Base-by-base conservation (phyloP, 2,888 invertebrate genomes). In the Napeogenes sylphis region DNA sequence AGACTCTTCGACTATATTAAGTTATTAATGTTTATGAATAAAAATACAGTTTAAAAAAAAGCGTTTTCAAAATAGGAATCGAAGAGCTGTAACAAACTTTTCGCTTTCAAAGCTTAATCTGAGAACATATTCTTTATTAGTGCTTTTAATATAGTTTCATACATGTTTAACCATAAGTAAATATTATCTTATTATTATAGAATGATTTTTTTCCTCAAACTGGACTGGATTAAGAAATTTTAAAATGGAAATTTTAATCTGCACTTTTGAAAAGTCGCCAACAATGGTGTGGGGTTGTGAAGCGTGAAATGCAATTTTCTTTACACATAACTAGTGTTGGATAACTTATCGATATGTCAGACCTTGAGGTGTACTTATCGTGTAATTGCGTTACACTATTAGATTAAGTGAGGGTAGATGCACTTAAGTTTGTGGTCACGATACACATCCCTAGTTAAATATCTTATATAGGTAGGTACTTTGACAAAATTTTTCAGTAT, bases 361-460 rank as follows among this genome's bases (percentile, higher is more conserved):
- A 51, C 66, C 66, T 64, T 64, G 64, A 47, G 57, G 57, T n/a
- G 55, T 42, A 56, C 62, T 64, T 64, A 62, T 59, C 59, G 62
- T 62, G 58, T 66, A 66, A 66, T 62, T 59, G 66, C 62, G 66
- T 66, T 66, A 66, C 62, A 66, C 62, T 66, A 66, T 66, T 66
- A 66, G 66, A 66, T 66, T 66, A 66, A 57, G 54, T 32, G 46
- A 57, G 53, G 61, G 61, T 61, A 61, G 51, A 57, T 57, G 56
- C 61, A 61, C 53, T 61, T 30, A 45, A 21, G 13, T 56, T 45
- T 55, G 56, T 14, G 21, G 21, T 21, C 21, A 21, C 21, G 21
- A 21, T 21, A 21, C 21, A 21, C 21, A 47, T 47, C 21, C 47
- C 47, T 8, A 21, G 21, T 38, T 38, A 21, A 38, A 4, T 38